Conservation (phyloP, 1,140 invertebrate genomes). For the Acyrthosiphon pisum region DNA sequence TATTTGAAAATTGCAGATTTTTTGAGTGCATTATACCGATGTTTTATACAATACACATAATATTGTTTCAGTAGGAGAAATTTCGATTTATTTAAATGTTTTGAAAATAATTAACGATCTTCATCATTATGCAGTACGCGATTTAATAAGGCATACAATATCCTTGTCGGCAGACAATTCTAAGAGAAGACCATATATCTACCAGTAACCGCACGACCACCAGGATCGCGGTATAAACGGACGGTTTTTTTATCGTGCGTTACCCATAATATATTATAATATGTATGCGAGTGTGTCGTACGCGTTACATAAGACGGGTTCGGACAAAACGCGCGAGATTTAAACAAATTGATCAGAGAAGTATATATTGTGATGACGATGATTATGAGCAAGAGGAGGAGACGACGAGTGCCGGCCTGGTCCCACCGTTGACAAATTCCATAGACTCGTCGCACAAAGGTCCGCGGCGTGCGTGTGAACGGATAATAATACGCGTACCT, state of each 20-base stretch:
- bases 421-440: conserved; percentile 22
- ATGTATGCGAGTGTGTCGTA: neutral
- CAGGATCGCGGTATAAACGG: neutral
- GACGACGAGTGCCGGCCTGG: neutral
- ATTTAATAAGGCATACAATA: neutral
- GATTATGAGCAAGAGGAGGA: neutral
- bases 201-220: neutral
- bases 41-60: neutral
- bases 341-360: neutral
- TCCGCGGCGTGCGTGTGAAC: neutral
- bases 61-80: neutral
- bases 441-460: neutral
- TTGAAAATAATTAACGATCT: neutral
- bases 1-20: neutral
- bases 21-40: neutral
- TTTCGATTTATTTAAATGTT: neutral
- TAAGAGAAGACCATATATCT: neutral
- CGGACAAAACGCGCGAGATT: neutral
- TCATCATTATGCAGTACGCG: too few relatives aligned
- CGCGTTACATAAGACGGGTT: neutral
- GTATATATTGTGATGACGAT: too few relatives aligned
- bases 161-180: too few relatives aligned
- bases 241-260: neutral
- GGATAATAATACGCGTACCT: neutral
- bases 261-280: neutral